These are phyloP conservation scores for Charaxes varanes DNA, from an alignment of 1,140 invertebrate genomes.

Conservation along the genomic window DNA sequence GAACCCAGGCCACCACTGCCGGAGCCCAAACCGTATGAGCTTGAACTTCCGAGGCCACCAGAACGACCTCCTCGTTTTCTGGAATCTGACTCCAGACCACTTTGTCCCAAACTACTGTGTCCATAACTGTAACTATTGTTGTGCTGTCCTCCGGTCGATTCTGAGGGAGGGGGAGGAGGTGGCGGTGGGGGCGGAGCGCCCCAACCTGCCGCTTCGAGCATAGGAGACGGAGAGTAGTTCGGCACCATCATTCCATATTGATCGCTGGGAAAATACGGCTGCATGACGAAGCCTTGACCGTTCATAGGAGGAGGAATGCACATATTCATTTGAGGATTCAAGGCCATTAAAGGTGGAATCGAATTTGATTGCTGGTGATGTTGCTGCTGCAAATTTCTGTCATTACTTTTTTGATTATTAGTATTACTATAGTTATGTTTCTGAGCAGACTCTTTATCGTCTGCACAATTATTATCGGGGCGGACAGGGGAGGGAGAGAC, in stretches of 20 bases:
- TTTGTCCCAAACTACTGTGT: conserved; percentile 46
- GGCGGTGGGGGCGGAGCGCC: conserved; percentile 48
- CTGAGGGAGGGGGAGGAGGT: conserved; percentile 42
- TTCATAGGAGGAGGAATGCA: conserved; percentile 47
- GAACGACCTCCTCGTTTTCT: conserved; percentile 54
- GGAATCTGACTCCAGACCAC: conserved; percentile 63
- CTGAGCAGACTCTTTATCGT: conserved; percentile 20
- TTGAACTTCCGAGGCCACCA: conserved; percentile 44
- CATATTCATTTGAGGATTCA: conserved; percentile 63
- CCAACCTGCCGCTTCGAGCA: conserved; percentile 42
- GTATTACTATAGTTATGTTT: conserved; percentile 27
- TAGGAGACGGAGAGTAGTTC: conserved; percentile 26
- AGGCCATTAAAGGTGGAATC: conserved; percentile 54
- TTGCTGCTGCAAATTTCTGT: conserved; percentile 22
- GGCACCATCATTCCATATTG: conserved; percentile 63
- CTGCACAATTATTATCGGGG: conserved; percentile 22
- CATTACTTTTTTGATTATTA: conserved; percentile 22
- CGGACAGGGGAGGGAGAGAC: conserved; percentile 25
- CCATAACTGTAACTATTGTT: conserved; percentile 37
- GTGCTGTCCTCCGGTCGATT: conserved; percentile 19
- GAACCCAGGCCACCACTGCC: conserved; percentile 27
- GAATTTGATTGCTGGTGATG: conserved; percentile 29
- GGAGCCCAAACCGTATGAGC: conserved; percentile 29
- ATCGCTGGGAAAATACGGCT: conserved; percentile 47
- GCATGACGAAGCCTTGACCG: conserved; percentile 49